A percentile compares a stretch with the other conserved stretches of the same genome.
Evolutionary conservation across 2,888 invertebrate genomes (phyloP).

Genomic region (Dryadula phaetusa): DNA sequence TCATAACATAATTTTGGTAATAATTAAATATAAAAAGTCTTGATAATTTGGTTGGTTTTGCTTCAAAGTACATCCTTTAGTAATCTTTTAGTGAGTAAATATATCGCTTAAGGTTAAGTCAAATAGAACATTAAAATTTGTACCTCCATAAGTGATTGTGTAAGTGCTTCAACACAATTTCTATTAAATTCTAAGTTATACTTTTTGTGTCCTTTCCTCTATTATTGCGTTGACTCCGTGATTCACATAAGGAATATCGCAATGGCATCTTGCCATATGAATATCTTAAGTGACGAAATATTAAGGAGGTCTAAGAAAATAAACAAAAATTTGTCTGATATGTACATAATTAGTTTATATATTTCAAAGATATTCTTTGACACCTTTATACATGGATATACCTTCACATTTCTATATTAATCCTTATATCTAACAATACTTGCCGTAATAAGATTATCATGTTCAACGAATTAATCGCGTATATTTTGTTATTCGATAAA

Average conservation of each 20-base stretch:
- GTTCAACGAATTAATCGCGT: too few species aligned
- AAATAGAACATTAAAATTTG: background rate
- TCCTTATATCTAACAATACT: background rate
- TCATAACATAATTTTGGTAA: background rate
- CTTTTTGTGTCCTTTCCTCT: background rate
- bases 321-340: background rate
- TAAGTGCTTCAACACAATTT: too few species aligned
- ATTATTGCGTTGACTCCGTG: background rate
- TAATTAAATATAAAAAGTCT: background rate
- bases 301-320: background rate
- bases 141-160: too few species aligned
- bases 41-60: background rate
- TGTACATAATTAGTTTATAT: background rate
- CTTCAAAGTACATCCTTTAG: background rate
- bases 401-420: too few species aligned
- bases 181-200: background rate
- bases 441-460: too few species aligned
- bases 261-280: slow-evolving; percentile 2
- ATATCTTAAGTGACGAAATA: background rate
- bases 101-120: background rate
- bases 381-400: too few species aligned
- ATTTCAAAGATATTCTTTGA: background rate
- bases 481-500: too few species aligned
- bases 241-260: slow-evolving; percentile 9
- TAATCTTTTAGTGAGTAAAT: background rate